phyloP scores from a whole-genome alignment of 2,797 vertebrate species.

The Eospalax fontanierii region DNA sequence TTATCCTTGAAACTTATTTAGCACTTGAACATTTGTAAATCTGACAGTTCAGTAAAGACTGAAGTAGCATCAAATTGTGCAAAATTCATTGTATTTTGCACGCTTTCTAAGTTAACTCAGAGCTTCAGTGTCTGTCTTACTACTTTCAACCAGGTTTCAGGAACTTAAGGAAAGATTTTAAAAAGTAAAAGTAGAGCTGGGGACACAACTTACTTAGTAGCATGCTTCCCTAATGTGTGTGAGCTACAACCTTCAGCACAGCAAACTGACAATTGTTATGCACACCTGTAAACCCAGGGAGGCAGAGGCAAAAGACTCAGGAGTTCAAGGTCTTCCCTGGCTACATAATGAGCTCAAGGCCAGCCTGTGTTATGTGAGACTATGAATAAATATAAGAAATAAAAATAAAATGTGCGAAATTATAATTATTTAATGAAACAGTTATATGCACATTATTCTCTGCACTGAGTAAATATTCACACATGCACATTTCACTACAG shows the following conservation, averaged over 20 bases:
- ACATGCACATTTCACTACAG: neutral
- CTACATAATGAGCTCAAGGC: neutral
- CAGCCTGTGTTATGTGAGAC: neutral
- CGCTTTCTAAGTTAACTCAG: constrained; percentile 49
- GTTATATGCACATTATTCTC: neutral
- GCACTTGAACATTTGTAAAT: constrained; percentile 76
- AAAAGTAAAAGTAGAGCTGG: neutral
- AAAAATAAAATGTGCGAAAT: neutral
- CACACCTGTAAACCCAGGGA: too few species aligned
- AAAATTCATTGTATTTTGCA: constrained; percentile 17
- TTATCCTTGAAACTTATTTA: constrained; percentile 80
- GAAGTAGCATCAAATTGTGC: constrained; percentile 38
- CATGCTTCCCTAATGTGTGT: neutral
- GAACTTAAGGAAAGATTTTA: neutral
- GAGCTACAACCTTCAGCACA: neutral
- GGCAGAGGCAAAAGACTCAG: neutral
- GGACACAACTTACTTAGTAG: neutral
- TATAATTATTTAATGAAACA: neutral
- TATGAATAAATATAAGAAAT: neutral
- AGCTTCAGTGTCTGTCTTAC: neutral
- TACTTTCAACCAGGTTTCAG: neutral
- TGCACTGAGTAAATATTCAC: neutral
- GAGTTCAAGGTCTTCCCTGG: neutral
- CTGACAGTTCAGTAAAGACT: constrained; percentile 68
- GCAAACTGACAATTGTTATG: too few species aligned